Percentiles rank a stretch among this genome's conserved stretches.
These are phyloP conservation scores for Propithecus coquereli DNA, from an alignment of 2,113 vertebrate species.

Conservation along the genomic window DNA sequence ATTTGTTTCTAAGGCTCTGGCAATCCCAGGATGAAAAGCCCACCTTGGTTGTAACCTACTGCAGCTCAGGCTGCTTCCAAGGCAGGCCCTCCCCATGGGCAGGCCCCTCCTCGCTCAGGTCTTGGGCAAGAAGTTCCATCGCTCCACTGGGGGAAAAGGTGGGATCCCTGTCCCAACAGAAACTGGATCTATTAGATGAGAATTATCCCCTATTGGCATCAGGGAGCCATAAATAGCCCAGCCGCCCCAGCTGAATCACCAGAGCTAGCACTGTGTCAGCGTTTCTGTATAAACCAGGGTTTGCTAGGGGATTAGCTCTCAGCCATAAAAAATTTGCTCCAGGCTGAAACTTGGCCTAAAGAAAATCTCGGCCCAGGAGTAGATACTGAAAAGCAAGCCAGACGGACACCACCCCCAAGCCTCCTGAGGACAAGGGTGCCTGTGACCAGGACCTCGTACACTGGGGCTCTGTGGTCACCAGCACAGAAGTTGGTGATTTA, in stretches of 20 bases:
- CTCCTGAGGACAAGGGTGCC: constrained; percentile 63
- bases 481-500: constrained; percentile 68
- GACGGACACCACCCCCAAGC: constrained; percentile 64
- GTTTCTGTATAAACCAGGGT: constrained; percentile 83
- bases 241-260: constrained; percentile 72
- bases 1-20: constrained; percentile 69
- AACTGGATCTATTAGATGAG: constrained; percentile 79
- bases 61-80: neutral
- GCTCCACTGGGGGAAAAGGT: neutral
- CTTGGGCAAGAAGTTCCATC: constrained; percentile 64
- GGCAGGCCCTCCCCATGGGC: constrained; percentile 3
- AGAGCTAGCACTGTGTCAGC: constrained; percentile 82
- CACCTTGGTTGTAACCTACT: constrained; percentile 53
- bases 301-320: constrained; percentile 81
- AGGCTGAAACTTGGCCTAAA: constrained; percentile 82
- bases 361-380: constrained; percentile 77
- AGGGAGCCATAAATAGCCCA: constrained; percentile 83
- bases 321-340: constrained; percentile 84
- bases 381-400: constrained; percentile 73
- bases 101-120: constrained; percentile 16
- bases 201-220: constrained; percentile 81
- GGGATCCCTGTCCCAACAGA: constrained; percentile 70
- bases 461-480: constrained; percentile 58
- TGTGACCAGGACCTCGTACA: constrained; percentile 41
- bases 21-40: constrained; percentile 65